A percentile compares a stretch with the other conserved stretches of the same genome.
Conservation (phyloP, 2,888 invertebrate genomes). For the Caenorhabditis sp. region DNA sequence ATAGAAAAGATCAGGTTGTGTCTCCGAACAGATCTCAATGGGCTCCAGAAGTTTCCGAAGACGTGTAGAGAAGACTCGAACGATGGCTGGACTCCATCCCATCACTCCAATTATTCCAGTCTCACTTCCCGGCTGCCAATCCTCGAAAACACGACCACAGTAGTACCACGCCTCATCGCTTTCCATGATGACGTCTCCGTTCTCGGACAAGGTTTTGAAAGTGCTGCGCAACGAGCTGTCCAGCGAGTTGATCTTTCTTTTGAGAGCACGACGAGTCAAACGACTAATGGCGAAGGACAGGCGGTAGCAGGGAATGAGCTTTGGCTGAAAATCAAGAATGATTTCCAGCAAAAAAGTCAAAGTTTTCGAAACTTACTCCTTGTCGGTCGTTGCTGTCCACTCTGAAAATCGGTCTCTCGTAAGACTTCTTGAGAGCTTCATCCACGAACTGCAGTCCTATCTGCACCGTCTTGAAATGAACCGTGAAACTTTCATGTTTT, state of each 20-base stretch:
- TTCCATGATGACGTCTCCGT: slow-evolving; percentile 29
- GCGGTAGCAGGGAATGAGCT: slow-evolving; percentile 9
- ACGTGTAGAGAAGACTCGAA: background rate
- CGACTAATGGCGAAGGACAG: slow-evolving; percentile 9
- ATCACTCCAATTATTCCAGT: slow-evolving; percentile 24
- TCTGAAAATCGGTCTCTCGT: background rate
- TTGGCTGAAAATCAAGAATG: slow-evolving; percentile 25
- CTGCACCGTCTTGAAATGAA: slow-evolving; percentile 2
- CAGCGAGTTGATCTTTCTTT: background rate
- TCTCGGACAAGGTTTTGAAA: background rate
- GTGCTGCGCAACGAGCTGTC: slow-evolving; percentile 2
- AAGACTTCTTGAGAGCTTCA: background rate
- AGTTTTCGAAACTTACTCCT: background rate
- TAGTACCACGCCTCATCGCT: background rate
- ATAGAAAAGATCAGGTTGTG: background rate
- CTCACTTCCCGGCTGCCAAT: background rate
- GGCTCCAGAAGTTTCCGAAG: slow-evolving; percentile 11
- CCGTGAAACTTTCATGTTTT: background rate
- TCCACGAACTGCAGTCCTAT: background rate
- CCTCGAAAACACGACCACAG: slow-evolving; percentile 4
- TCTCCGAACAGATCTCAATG: background rate
- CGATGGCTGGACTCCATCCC: slow-evolving; percentile 22
- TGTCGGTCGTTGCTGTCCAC: background rate
- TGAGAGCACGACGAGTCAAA: background rate
- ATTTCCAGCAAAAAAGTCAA: too few relatives aligned